Evolutionary conservation across 2,113 vertebrate genomes (phyloP), one percentile per base, ranked within the genome.

Genomic region (Diphyllodes magnificus): DNA sequence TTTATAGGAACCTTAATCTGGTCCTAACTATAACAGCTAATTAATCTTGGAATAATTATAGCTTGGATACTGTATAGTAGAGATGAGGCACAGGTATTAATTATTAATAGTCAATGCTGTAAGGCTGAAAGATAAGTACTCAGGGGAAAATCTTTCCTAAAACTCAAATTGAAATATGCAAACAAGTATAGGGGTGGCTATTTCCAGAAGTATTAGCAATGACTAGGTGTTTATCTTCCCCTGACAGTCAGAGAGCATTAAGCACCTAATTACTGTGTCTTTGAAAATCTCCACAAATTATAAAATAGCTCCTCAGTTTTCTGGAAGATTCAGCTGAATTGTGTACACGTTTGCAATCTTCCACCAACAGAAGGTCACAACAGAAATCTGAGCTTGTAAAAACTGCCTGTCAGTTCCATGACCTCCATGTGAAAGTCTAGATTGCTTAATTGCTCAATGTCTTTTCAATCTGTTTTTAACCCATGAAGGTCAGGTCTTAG

Each of bases 1-100:
- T 87, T 84, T 92, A 49, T 59, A 59, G 44, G 70, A 94, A 64
- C 14, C 30, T 63, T 94, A 93, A 76, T 93, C 82, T 82, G 35
- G 45, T 82, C 88, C 61, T 82, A 65, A 65, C 31, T 82, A 28
- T 85, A 79, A 87, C 28, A 90, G 27, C 78, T 87, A 94, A 96
- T 94, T 91, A 95, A 79, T 95, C 73, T 82, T 68, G 73, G 78
- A 95, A 85, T 91, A 94, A 94, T 85, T 85, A 95, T 90, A 93
- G 65, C 53, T 60, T 53, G 31, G 72, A 64, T 57, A 72, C 31
- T 86, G 21, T 66, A 39, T 44, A 72, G 49, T 37, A 87, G 65
- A 91, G 78, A 87, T 64, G 85, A 91, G 37, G 49, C 40, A 89
- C 28, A 64, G 20, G 80, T 96, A 87, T 93, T 94, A 94, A 96